Base-by-base conservation (phyloP, 2,797 vertebrate genomes). In the Orestias chungarensis region DNA sequence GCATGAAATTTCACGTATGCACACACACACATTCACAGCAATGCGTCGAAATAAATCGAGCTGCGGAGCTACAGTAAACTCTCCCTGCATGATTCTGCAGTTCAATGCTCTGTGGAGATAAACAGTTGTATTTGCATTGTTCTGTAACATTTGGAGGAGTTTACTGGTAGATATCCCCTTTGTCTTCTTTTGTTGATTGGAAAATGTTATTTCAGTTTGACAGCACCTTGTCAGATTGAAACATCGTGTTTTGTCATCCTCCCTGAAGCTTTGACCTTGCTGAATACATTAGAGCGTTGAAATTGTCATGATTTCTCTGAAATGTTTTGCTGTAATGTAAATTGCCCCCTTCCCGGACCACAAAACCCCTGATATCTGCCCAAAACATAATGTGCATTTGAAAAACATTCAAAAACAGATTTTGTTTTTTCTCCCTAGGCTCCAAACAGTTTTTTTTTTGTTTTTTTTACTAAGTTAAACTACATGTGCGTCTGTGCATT, bases 91-190 rank as follows among this genome's bases (percentile, higher is more conserved):
- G 49, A 70, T 71, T 85, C 74, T 81, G 82, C 74, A 78, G 70
- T 79, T 85, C 77, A 67, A 47, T 70, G 64, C 50, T 83, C 75
- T 82, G 68, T 75, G 42, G 73, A 78, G 71, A 70, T 78, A 65
- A 66, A 67, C 43, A 31, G 29, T 65, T 70, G 79, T 66, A 70
- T 78, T 80, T 84, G 68, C 85, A 73, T 86, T 89, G 72, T 83
- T 84, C 81, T 81, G 61, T 70, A 74, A 76, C 74, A 66, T 82
- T 82, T 57, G 79, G 78, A 78, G 68, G 57, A 81, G 78, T 87
- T 78, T 80, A 52, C 47, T 11, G 46, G 67, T 73, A 73, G 71
- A 84, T 73, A 76, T 76, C 67, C 59, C 29, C 55, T 62, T 66
- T 78, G 17, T 55, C 52, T 43, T 66, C 77, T 78, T 84, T 84